phyloP scores from a whole-genome alignment of 2,888 invertebrate species.

The Drosophila flavopinicola region DNA sequence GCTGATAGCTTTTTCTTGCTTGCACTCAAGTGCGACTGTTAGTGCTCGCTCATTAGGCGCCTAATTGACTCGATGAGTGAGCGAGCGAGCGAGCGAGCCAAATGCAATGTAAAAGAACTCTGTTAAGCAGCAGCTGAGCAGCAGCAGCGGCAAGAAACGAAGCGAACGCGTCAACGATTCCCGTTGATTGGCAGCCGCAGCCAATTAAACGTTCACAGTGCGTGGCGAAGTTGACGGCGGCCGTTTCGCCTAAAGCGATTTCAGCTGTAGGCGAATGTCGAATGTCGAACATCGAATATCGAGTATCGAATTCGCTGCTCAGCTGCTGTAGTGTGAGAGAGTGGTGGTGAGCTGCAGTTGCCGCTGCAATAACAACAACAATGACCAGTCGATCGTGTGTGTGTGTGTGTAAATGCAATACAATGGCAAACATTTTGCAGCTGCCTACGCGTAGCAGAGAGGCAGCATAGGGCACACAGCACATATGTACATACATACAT shows the following conservation, averaged over 20 bases:
- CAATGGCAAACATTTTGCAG: constrained; percentile 50
- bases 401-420: constrained; percentile 26
- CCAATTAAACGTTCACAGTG: constrained; percentile 53
- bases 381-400: constrained; percentile 4
- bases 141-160: constrained; percentile 12
- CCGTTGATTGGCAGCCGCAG: constrained; percentile 60
- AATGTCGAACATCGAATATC: not conserved
- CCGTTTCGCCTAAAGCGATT: constrained; percentile 10
- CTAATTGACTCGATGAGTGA: constrained; percentile 58
- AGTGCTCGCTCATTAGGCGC: constrained; percentile 65
- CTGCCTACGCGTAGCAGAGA: constrained; percentile 21
- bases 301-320: no score
- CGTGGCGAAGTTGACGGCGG: not conserved
- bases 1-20: constrained; percentile 39
- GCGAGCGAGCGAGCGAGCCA: constrained; percentile 6
- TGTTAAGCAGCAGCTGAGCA: constrained; percentile 7
- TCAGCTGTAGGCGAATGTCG: constrained; percentile 7
- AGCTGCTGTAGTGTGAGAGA: not conserved
- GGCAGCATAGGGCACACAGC: not conserved
- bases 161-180: constrained; percentile 47
- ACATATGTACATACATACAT: not conserved
- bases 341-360: constrained; percentile 10
- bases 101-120: constrained; percentile 10
- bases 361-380: constrained; percentile 15
- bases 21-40: constrained; percentile 58